Percentiles rank a stretch among this genome's conserved stretches.
phyloP scores from a whole-genome alignment of 1,140 invertebrate species.

The Phymorhynchus buccinoides region DNA sequence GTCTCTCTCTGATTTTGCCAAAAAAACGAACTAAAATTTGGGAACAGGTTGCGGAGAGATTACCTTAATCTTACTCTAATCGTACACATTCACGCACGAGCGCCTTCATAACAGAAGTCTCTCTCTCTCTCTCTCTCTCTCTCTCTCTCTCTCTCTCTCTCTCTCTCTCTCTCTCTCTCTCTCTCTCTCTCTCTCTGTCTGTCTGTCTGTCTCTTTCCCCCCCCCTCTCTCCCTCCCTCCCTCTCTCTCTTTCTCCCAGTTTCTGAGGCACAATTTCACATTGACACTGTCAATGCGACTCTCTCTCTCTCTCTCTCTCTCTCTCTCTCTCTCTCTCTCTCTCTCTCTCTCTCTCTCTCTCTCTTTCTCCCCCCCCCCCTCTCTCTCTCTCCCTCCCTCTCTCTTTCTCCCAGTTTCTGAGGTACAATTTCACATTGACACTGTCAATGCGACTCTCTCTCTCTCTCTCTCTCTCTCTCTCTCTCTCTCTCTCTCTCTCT shows the following conservation, averaged over 20 bases:
- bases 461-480: no score
- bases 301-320: no score
- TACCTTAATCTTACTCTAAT: no score
- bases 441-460: background rate
- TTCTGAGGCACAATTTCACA: background rate
- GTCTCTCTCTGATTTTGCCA: no score
- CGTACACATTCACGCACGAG: background rate
- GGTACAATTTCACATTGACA: no score
- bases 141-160: background rate
- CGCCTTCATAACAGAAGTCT: background rate
- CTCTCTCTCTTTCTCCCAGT: background rate
- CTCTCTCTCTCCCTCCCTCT: background rate
- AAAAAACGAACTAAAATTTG: no score
- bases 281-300: background rate
- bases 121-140: background rate
- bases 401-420: background rate
- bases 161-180: background rate
- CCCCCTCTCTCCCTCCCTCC: background rate
- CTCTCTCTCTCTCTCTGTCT: background rate
- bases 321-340: background rate
- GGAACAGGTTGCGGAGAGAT: no score
- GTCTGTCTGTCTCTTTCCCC: background rate
- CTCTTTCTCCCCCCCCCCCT: background rate
- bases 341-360: background rate
- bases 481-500: background rate